Conservation (phyloP, 1,140 invertebrate species). For the Dryas iulia region DNA sequence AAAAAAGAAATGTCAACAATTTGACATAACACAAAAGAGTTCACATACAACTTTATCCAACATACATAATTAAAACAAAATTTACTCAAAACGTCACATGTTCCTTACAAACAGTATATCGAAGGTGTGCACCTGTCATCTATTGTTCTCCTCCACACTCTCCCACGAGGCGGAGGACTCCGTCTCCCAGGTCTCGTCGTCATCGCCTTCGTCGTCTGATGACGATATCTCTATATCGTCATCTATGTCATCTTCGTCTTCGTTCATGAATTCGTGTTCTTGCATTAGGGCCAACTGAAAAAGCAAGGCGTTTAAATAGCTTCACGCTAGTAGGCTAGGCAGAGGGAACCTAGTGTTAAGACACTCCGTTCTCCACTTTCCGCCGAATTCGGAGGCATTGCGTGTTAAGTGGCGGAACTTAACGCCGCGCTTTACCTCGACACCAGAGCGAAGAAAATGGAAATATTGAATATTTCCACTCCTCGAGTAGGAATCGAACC, state of each 20-base stretch:
- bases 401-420: no score
- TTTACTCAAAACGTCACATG: not conserved
- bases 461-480: no score
- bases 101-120: not conserved
- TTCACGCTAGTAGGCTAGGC: no score
- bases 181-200: slow-evolving; percentile 57
- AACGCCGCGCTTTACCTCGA: no score
- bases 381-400: no score
- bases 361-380: no score
- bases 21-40: not conserved
- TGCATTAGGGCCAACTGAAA: not conserved
- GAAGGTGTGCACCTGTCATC: slow-evolving; percentile 38
- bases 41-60: not conserved
- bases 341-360: no score
- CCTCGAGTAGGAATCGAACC: no score
- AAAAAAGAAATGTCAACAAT: not conserved
- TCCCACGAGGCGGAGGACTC: slow-evolving; percentile 68
- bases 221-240: slow-evolving; percentile 30
- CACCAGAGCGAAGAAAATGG: no score
- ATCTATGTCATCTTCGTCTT: slow-evolving; percentile 55
- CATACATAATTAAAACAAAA: not conserved
- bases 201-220: slow-evolving; percentile 12
- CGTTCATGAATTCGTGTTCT: not conserved
- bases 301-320: no score
- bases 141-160: slow-evolving; percentile 67